Conservation (phyloP, 2,797 vertebrate genomes). For the Spheniscus humboldti region DNA sequence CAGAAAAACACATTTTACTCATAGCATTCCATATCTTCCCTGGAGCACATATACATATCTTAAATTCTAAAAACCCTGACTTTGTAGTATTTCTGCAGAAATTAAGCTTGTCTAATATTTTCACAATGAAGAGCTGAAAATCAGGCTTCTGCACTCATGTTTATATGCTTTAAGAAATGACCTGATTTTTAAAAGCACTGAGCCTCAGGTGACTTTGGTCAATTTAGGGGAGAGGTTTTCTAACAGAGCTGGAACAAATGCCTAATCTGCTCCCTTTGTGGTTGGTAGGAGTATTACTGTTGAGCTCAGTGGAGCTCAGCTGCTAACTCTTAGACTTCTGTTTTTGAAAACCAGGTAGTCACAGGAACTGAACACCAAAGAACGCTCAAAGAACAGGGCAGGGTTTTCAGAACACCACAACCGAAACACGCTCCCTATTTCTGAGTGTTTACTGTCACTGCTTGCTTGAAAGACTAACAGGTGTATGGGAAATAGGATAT, state of each 20-base stretch:
- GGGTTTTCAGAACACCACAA: neutral
- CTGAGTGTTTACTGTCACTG: neutral
- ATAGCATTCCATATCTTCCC: neutral
- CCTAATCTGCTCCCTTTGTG: neutral
- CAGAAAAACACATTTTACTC: neutral
- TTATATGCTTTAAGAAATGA: neutral
- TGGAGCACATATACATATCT: neutral
- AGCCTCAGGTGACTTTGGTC: neutral
- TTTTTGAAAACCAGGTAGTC: slow-evolving; percentile 21
- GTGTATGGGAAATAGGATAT: neutral
- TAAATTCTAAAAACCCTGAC: neutral
- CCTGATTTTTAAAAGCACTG: neutral
- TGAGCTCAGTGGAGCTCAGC: neutral
- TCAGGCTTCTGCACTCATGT: neutral
- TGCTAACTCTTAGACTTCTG: neutral
- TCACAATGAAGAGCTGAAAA: neutral
- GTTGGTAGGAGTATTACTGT: neutral
- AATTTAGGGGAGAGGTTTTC: neutral
- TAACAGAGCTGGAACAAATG: neutral
- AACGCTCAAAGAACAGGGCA: neutral
- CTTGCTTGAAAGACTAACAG: neutral
- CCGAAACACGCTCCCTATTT: neutral
- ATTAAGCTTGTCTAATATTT: neutral
- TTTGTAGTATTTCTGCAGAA: neutral
- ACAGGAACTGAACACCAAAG: neutral